A percentile compares a stretch with the other conserved stretches of the same genome.
Conservation (phyloP, 2,888 invertebrate species). For the Eucera pruinosa region DNA sequence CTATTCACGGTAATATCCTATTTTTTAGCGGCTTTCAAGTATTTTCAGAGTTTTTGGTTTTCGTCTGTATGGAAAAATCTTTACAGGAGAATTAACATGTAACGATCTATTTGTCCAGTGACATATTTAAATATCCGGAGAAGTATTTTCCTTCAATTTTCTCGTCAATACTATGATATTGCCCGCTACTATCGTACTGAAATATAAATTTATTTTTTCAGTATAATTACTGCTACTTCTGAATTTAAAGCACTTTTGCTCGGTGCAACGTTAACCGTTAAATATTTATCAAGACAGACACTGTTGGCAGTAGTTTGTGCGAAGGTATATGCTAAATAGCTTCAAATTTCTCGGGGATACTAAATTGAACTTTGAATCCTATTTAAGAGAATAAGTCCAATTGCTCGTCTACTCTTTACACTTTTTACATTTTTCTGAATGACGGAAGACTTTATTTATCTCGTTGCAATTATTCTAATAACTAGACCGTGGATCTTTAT, state of each 20-base stretch:
- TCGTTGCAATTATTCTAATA: no score
- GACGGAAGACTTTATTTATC: no score
- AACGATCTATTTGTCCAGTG: neutral
- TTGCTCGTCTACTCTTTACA: no score
- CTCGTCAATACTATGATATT: neutral
- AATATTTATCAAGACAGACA: constrained; percentile 51
- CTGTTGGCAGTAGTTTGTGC: neutral
- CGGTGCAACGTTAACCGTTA: constrained; percentile 29
- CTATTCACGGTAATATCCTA: no score
- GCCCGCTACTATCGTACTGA: neutral
- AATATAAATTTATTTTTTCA: constrained; percentile 31
- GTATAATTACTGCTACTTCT: constrained; percentile 40
- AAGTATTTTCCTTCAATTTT: neutral
- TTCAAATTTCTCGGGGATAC: constrained; percentile 9
- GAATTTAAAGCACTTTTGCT: constrained; percentile 38
- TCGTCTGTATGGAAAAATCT: no score
- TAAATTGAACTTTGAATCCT: constrained; percentile 1
- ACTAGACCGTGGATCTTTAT: no score
- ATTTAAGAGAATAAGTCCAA: neutral
- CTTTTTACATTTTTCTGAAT: no score
- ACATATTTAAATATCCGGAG: neutral
- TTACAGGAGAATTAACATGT: no score
- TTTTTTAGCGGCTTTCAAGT: no score
- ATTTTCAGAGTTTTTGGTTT: no score
- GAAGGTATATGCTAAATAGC: constrained; percentile 16